phyloP scores from a whole-genome alignment of 2,888 invertebrate genomes.

The Phengaris alcon region DNA sequence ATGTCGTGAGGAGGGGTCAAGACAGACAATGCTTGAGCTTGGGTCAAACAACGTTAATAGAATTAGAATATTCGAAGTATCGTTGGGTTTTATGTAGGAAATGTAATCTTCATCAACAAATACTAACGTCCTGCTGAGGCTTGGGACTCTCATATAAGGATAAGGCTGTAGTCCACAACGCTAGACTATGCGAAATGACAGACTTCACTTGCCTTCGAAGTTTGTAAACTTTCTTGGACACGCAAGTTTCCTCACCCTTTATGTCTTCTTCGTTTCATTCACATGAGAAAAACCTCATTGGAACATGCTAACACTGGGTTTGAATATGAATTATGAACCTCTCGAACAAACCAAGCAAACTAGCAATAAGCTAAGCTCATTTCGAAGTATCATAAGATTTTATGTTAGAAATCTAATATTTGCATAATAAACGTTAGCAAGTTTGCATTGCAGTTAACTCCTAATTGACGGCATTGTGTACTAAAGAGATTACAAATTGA shows the following conservation, averaged over 20 bases:
- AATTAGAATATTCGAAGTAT: constrained; percentile 55
- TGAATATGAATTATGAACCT: not conserved
- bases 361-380: constrained; percentile 1
- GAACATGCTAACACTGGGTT: too few relatives aligned
- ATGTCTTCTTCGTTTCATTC: too few relatives aligned
- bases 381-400: not conserved
- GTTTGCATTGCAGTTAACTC: constrained; percentile 25
- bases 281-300: too few relatives aligned
- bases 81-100: not conserved
- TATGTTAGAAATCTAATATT: not conserved
- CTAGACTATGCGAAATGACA: too few relatives aligned
- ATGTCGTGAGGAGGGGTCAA: constrained; percentile 66
- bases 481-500: constrained; percentile 8
- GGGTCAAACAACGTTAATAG: constrained; percentile 43
- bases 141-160: too few relatives aligned
- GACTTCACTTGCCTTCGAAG: too few relatives aligned
- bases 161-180: too few relatives aligned
- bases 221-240: too few relatives aligned
- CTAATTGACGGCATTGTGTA: constrained; percentile 23
- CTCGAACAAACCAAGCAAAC: not conserved
- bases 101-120: not conserved
- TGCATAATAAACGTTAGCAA: constrained; percentile 4
- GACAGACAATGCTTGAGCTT: constrained; percentile 37
- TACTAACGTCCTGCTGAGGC: too few relatives aligned
- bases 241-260: too few relatives aligned